These are phyloP conservation scores for Scylla paramamosain DNA, from an alignment of 1,140 invertebrate species.

Conservation along the genomic window DNA sequence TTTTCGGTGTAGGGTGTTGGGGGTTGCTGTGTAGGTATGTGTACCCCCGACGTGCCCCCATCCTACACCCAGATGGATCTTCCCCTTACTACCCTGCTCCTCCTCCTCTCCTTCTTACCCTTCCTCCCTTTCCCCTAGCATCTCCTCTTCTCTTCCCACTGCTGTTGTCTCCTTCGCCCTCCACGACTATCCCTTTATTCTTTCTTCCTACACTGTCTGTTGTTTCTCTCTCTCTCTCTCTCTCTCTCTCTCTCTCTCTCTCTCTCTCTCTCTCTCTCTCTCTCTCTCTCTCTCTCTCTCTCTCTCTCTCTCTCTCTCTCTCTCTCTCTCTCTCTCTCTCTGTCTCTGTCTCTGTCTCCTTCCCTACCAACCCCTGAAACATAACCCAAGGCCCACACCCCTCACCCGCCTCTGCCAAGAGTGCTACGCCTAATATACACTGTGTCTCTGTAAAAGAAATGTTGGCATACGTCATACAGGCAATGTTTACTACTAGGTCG, in stretches of 20 bases:
- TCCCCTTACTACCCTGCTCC: neutral
- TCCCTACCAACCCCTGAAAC: neutral
- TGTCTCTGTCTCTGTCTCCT: neutral
- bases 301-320: conserved; percentile 15
- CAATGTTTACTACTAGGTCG: conserved; percentile 57
- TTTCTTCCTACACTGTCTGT: neutral
- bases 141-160: neutral
- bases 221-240: neutral
- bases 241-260: conserved; percentile 9
- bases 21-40: conserved; percentile 42
- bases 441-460: conserved; percentile 56
- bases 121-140: neutral
- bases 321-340: neutral
- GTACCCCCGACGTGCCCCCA: conserved; percentile 33
- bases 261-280: conserved; percentile 22
- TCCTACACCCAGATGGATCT: neutral
- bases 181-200: neutral
- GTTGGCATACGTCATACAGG: conserved; percentile 61
- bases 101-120: neutral
- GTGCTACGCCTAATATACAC: conserved; percentile 49
- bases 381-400: neutral
- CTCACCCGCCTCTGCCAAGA: neutral
- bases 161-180: neutral
- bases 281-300: conserved; percentile 8
- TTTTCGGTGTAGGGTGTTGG: conserved; percentile 47